These are phyloP conservation scores for Umimayanthus kanabou DNA, from an alignment of 92 coral and sea anemone species.

Conservation along the genomic window DNA sequence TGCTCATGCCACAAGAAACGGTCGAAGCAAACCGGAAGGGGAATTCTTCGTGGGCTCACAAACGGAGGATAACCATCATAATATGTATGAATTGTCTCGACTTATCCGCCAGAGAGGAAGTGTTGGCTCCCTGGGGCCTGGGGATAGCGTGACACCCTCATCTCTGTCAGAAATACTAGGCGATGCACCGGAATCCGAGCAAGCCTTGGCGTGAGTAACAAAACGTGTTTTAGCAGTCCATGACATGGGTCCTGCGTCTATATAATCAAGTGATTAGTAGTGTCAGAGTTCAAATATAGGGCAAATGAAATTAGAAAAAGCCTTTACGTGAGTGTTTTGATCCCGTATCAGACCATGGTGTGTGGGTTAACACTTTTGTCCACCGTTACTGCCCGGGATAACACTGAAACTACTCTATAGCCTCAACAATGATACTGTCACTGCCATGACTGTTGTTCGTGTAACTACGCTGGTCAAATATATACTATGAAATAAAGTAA, in stretches of 20 bases:
- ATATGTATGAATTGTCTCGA: constrained; percentile 9
- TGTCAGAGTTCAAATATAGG: background rate
- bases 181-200: constrained; percentile 34
- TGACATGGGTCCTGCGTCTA: background rate
- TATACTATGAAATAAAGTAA: no score
- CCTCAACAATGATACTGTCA: no score
- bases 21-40: constrained; percentile 30
- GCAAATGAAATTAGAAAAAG: no score
- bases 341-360: no score
- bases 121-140: constrained; percentile 45
- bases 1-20: constrained; percentile 1
- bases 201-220: constrained; percentile 22
- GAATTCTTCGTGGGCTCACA: background rate
- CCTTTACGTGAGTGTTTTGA: no score
- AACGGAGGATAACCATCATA: background rate
- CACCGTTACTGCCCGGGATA: no score
- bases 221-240: background rate
- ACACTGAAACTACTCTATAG: no score
- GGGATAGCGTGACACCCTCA: constrained; percentile 42
- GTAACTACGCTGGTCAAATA: no score
- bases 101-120: constrained; percentile 47
- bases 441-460: no score
- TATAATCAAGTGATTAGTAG: no score
- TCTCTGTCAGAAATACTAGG: constrained; percentile 42
- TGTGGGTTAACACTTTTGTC: no score